Base-by-base conservation (phyloP, 2,888 invertebrate species). In the Pasiphila rectangulata region DNA sequence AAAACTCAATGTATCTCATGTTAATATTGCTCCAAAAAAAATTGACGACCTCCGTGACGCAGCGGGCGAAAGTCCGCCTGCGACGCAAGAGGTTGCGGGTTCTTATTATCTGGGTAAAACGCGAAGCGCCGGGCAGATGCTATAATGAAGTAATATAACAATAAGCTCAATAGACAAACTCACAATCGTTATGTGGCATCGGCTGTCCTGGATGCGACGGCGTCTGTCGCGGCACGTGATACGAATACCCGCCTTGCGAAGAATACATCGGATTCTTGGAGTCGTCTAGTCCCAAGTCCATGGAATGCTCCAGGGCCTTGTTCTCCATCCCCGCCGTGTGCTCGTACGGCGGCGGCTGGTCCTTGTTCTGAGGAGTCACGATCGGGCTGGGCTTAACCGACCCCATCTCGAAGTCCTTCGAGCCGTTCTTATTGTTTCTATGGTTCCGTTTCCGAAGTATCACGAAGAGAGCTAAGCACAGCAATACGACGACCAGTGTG, bases 361-460 rank as follows among this genome's bases (percentile, higher is more conserved):
- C 95, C 69, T 95, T 95, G 53, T 94, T 95, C 78, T 95, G 95
- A 54, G 94, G 94, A n/a, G 95, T 92, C 25, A 95, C 95, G 78
- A 96, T 93, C 35, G 95, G 94, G 10, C 50, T 50, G 1, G 95
- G 95, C 45, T 95, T 91, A 57, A 95, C 94, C 0, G 95, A 93
- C 72, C 96, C 96, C 94, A 96, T 95, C 86, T 96, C 96, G 76
- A 96, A 96, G 77, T 96, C 96, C 82, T 97, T 97, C 17, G 94
- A 92, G 61, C 93, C 93, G 56, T 95, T 94, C 79, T 96, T 95
- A 62, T 92, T 92, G 69, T 94, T 94, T 69, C 93, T 94, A 51
- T 94, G 92, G 65, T 94, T 94, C 79, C 96, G 95, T 51, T 95
- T 93, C 72, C 96, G 96, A 89, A 96, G 96, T 71, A 96, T 92